Evolutionary conservation across 1,140 invertebrate species (phyloP).

Genomic region (Drosophila melanica): DNA sequence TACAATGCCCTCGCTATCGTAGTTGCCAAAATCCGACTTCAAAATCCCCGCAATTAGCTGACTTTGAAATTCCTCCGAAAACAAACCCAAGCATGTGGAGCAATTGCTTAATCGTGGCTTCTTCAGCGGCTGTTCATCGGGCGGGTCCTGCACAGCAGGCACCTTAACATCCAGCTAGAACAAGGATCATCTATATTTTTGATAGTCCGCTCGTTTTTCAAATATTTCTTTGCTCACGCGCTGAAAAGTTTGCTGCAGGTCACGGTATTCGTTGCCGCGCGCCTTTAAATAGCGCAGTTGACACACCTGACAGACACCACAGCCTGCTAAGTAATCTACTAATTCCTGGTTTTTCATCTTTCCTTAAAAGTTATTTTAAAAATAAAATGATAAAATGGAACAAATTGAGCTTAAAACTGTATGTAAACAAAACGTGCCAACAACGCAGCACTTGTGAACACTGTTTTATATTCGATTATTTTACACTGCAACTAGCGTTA

Average conservation of each 20-base stretch:
- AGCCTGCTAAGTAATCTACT: slow-evolving; percentile 80
- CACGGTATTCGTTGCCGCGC: slow-evolving; percentile 82
- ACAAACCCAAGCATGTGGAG: slow-evolving; percentile 87
- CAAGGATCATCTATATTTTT: slow-evolving; percentile 1
- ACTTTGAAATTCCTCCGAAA: slow-evolving; percentile 85
- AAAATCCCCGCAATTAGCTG: slow-evolving; percentile 84
- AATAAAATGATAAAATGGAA: neutral
- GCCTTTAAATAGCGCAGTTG: slow-evolving; percentile 85
- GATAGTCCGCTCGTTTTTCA: slow-evolving; percentile 4
- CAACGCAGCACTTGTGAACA: slow-evolving; percentile 10
- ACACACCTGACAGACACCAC: slow-evolving; percentile 85
- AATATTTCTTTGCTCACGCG: slow-evolving; percentile 68
- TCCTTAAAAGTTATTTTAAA: slow-evolving; percentile 14
- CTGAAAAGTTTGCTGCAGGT: slow-evolving; percentile 81
- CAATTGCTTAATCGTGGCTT: slow-evolving; percentile 85
- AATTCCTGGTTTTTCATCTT: slow-evolving; percentile 82
- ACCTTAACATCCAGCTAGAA: slow-evolving; percentile 61
- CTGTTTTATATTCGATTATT: neutral
- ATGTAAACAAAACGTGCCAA: slow-evolving; percentile 64
- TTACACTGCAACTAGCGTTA: neutral
- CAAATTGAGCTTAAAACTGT: neutral
- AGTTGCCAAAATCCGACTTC: slow-evolving; percentile 76
- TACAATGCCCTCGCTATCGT: slow-evolving; percentile 83
- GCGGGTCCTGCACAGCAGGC: slow-evolving; percentile 3
- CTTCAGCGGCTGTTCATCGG: slow-evolving; percentile 59